Conservation (phyloP, 2,113 vertebrate genomes). For the Calcarius ornatus region DNA sequence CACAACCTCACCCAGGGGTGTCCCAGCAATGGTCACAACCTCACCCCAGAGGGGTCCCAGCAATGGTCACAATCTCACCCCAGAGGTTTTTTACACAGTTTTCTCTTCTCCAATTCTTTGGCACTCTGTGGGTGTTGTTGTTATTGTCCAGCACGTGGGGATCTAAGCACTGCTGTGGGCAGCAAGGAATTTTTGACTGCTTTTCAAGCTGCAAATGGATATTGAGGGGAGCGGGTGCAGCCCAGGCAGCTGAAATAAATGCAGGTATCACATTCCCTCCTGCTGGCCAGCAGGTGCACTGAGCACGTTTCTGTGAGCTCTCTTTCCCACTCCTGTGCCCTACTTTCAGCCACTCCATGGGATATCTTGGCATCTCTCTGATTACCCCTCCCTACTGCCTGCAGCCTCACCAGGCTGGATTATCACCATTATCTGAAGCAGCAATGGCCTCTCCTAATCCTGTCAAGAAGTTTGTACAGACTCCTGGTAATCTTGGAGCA, state of each 20-base stretch:
- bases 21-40: not conserved
- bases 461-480: not conserved
- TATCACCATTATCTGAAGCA: not conserved
- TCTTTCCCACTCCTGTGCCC: not conserved
- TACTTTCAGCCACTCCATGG: not conserved
- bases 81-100: fast-evolving
- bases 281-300: not conserved
- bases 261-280: not conserved
- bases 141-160: not conserved
- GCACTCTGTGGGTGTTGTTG: not conserved
- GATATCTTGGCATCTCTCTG: not conserved
- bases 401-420: not conserved
- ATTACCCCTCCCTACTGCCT: not conserved
- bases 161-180: not conserved
- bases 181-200: not conserved
- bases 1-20: not conserved
- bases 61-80: not conserved
- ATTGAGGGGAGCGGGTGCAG: not conserved
- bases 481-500: not conserved
- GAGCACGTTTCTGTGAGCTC: not conserved
- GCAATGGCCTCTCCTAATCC: slow-evolving; percentile 14
- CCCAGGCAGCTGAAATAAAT: not conserved
- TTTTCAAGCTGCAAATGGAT: not conserved
- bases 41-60: not conserved
- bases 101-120: not conserved